Base-by-base conservation (phyloP, 2,113 vertebrate genomes). In the Tangachromis dhanisi region DNA sequence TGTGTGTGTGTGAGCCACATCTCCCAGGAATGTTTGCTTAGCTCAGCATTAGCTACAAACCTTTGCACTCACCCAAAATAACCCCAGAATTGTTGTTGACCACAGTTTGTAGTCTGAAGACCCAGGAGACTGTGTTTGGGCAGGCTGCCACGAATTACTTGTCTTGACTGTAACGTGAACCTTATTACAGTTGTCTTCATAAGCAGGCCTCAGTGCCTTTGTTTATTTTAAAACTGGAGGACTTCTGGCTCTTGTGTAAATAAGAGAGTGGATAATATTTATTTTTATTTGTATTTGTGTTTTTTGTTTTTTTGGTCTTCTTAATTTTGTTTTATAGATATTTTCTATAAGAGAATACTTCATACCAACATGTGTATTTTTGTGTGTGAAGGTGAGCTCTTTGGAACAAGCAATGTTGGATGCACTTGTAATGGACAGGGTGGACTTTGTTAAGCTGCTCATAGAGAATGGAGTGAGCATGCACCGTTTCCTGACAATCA, bases 381-480 rank as follows among this genome's bases (percentile, higher is more conserved):
- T 92, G 63, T 81, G 54, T 92, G 81, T 89, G 7, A 83, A 99
- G 99, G 99, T 99, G 96, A 98, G 98, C 82, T 99, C 98, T 84
- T 95, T 99, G 91, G 98, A 99, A 88, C 98, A 99, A 95, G 98
- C 98, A 9, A 99, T 99, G 99, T 93, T 99, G 90, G 98, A 99
- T 91, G 99, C 99, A 21, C 97, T 99, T 33, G 97, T 99, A 90
- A 99, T 99, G 99, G 99, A 99, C 91, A 96, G 99, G 94, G 98
- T 99, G 95, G 97, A 98, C 13, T 99, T 99, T 97, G 99, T 99
- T 31, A 99, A 99, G 95, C 96, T 99, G 92, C 97, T 99, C 59
- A 99, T 99, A 90, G 98, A 99, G 95, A 99, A 99, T 8, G 98
- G 99, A 82, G 98, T 99, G 76, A 99, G 98, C 97, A 99, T 99